phyloP scores from a whole-genome alignment of 92 coral and sea anemone genomes.

The Palythoa heliodiscus region DNA sequence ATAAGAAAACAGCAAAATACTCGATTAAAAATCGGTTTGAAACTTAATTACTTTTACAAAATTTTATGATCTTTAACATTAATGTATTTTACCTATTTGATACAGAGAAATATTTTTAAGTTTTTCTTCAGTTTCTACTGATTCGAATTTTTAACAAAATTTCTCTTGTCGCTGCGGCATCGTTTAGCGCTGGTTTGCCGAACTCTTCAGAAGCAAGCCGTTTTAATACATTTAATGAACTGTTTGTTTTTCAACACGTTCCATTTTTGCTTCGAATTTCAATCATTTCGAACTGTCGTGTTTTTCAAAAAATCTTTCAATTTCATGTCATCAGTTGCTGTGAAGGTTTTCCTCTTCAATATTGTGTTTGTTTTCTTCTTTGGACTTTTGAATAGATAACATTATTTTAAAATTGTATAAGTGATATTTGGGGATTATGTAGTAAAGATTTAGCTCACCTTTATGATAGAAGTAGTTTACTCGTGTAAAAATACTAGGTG shows the following conservation, averaged over 20 bases:
- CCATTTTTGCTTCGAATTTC: background rate
- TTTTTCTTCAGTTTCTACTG: background rate
- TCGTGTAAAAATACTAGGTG: too few relatives aligned
- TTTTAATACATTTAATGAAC: background rate
- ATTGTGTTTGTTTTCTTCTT: background rate
- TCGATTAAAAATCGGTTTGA: background rate
- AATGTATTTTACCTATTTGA: background rate
- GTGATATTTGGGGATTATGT: too few relatives aligned
- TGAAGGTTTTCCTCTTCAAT: background rate
- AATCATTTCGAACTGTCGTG: background rate
- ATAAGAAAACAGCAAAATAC: background rate
- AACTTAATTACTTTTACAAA: background rate
- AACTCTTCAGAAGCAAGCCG: background rate
- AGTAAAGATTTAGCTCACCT: too few relatives aligned
- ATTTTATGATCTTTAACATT: background rate
- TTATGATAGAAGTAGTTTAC: too few relatives aligned
- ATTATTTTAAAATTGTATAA: too few relatives aligned
- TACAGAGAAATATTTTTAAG: background rate
- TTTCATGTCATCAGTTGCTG: background rate
- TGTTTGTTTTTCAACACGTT: conserved; percentile 1
- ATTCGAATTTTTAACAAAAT: background rate
- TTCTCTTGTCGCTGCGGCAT: background rate
- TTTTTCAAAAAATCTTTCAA: background rate
- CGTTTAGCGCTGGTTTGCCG: too few relatives aligned
- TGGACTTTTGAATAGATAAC: background rate